Evolutionary conservation across 2,888 invertebrate genomes (phyloP).

Genomic region (Xanthia icteritia): DNA sequence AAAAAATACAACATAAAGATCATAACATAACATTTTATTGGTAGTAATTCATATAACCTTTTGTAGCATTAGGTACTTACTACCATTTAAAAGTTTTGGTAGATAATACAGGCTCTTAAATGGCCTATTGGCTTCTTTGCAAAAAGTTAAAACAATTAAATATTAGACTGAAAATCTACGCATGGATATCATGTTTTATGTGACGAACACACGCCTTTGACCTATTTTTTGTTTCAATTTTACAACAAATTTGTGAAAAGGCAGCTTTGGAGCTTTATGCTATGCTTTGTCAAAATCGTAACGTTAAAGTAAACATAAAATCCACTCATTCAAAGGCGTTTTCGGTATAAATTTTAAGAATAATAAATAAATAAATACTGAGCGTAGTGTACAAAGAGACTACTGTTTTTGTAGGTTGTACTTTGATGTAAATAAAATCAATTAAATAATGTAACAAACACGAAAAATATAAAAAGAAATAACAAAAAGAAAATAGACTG

Average conservation of each 20-base stretch:
- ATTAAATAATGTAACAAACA: not conserved
- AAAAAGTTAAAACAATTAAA: not conserved
- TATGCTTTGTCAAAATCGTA: not conserved
- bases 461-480: not conserved
- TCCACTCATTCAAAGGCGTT: not conserved
- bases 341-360: not conserved
- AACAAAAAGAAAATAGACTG: not conserved
- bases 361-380: no score
- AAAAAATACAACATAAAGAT: not conserved
- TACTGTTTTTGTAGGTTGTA: not conserved
- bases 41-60: not conserved
- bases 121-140: not conserved
- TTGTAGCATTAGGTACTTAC: not conserved
- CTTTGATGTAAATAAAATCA: not conserved
- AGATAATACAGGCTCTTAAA: not conserved
- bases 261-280: not conserved
- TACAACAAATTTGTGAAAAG: no score
- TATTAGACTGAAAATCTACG: not conserved
- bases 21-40: no score
- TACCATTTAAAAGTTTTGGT: not conserved
- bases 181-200: not conserved
- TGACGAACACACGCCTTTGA: not conserved
- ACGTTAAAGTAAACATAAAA: not conserved
- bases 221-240: not conserved
- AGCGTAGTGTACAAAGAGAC: no score